Base-by-base conservation (phyloP, 2,797 vertebrate species). In the Brachymystax lenok region DNA sequence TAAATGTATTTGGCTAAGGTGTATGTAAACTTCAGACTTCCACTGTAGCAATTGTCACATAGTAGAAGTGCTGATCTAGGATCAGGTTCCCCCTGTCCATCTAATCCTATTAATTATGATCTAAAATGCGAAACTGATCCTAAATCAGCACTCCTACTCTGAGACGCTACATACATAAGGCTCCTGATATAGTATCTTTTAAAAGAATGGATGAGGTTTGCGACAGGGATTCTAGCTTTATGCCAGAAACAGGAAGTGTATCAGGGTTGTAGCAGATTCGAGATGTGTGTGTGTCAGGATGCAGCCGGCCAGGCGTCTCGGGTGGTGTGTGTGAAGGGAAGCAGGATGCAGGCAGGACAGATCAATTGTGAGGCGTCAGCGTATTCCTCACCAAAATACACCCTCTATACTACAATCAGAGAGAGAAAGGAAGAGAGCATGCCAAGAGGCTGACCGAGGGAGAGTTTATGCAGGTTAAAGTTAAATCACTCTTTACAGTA, bases 291-390 rank as follows among this genome's bases (percentile, higher is more conserved):
- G 68, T 79, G 74, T 63, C 80, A 81, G 83, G 85, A 83, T 80
- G 78, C 83, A 79, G 77, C 71, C 17, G 30, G 33, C 63, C 27
- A 54, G 64, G 64, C 6, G 28, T 28, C 64, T 67, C 24, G 14
- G 28, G 24, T 16, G 64, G 54, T 79, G 77, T 30, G 69, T 33
- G 30, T 30, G 35, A 71, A 73, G 70, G 56, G 59, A 66, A 63
- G 80, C 68, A 77, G 82, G 77, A 85, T 81, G 74, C 24, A 16
- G 27, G 56, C 40, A 74, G 69, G 69, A 67, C 52, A 73, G 46
- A 77, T 79, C 79, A 56, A 59, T 81, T 51, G 70, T 77, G 68
- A 69, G 77, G 61, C 79, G 83, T 91, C 88, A 91, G 87, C 90
- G 83, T 54, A 82, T 83, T 77, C 76, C 24, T 77, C 70, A 79